Evolutionary conservation across 2,113 vertebrate species (phyloP), one percentile per base, ranked within the genome.

Genomic region (Mastomys natalensis): DNA sequence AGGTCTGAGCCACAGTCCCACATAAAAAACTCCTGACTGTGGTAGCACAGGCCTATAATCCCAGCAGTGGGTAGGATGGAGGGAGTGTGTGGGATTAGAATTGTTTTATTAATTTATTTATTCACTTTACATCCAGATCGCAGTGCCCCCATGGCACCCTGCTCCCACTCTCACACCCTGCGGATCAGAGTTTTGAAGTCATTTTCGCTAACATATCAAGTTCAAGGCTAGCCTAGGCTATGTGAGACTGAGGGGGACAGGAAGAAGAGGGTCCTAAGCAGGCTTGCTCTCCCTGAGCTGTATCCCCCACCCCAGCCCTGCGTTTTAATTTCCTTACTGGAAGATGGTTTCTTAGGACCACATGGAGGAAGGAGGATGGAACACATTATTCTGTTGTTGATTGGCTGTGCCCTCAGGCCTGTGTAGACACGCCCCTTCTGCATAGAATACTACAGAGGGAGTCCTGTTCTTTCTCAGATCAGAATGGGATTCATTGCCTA

Each of bases 321-420:
- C 8, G 70, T 95, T n/a, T 92, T 87, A 70, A 76, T 89, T 92
- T 94, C 19, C 89, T 74, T 51, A 80, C 60, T 96, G 31, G 82
- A 78, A 68, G 62, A 17, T 92, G 13, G 40, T 58, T 87, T 94
- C 40, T 94, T 94, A 68, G 15, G 24, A 87, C 13, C 9, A 81
- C 26, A 24, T 60, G 15, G 15, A 93, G 73, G 40, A 84, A 84
- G 58, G 81, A 43, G n/a, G 92, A 60, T 77, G 92, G 87, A 93
- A 82, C n/a, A 77, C 3, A 77, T 37, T 9, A 76, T 88, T 97
- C 80, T 95, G 37, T 62, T 60, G 60, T 51, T 84, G 17, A 1
- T 51, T 82, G 93, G 85, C 88, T 55, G 17, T 78, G 88, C 1
- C 53, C 90, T 88, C 86, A n/a, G 19, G 60, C 45, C 0, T 29